Evolutionary conservation across 2,113 vertebrate genomes (phyloP).

Genomic region (Oncorhynchus tshawytscha): DNA sequence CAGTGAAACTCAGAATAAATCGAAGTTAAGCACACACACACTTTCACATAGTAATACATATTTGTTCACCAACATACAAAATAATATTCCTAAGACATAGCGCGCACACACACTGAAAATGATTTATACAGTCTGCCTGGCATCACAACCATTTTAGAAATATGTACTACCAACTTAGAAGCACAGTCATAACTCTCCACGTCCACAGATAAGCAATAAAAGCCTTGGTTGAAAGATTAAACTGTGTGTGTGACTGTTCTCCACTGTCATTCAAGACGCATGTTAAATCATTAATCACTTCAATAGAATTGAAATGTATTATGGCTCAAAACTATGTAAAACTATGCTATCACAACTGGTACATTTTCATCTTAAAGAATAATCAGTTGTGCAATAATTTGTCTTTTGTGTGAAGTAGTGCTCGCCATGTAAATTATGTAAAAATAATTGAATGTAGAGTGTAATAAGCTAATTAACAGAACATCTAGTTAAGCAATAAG

Average conservation of each 20-base stretch:
- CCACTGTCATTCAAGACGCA: conserved; percentile 25
- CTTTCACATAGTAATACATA: background rate
- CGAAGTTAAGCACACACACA: background rate
- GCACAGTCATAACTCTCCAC: conserved; percentile 35
- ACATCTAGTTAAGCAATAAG: conserved; percentile 81
- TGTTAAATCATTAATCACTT: conserved; percentile 10
- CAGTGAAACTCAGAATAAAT: background rate
- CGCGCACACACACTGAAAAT: background rate
- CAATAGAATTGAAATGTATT: background rate
- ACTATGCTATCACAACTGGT: conserved; percentile 1
- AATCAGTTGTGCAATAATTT: conserved; percentile 52
- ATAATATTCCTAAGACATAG: background rate
- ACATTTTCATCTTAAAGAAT: conserved; percentile 30
- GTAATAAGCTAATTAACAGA: conserved; percentile 63
- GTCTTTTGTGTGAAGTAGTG: conserved; percentile 58
- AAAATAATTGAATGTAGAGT: conserved; percentile 56
- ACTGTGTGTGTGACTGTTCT: conserved; percentile 28
- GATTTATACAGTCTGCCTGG: conserved; percentile 28
- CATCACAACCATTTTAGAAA: conserved; percentile 38
- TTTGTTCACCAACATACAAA: background rate
- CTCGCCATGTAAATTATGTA: conserved; percentile 55
- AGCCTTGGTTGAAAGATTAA: too few relatives aligned
- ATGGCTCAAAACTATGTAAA: conserved; percentile 8
- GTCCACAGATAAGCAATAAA: conserved; percentile 1
- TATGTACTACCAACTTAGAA: conserved; percentile 35